Evolutionary conservation across 2,797 vertebrate species (phyloP), one percentile per base, ranked within the genome.

Genomic region (Danio albolineatus): DNA sequence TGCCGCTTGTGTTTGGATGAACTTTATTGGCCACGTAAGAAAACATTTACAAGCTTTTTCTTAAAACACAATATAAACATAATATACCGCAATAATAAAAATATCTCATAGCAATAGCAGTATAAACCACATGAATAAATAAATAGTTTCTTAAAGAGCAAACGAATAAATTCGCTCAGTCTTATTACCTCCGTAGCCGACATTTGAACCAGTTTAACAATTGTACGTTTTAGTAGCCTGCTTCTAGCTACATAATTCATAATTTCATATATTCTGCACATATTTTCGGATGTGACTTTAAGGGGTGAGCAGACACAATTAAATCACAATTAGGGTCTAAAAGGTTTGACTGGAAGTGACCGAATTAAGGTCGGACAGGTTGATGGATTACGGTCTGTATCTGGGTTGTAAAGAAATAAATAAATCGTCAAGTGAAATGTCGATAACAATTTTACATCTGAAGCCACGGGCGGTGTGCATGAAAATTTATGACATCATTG

Each of bases 381-480:
- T 84, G 85, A 75, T 84, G 73, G 80, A 82, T 71, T 73, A 51
- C 73, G 64, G 70, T 28, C 73, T 69, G 54, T 78, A 81, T 83
- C 39, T 71, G 61, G 67, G 51, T 44, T 79, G 78, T 57, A 84
- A 78, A 84, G 38, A 83, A 82, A 82, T 79, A 84, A 82, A 82
- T 80, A 84, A 81, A 59, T 74, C 46, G 48, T 83, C 73, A 66
- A 48, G 70, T 46, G 67, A 80, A 82, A 86, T 66, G 80, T 84
- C 76, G 57, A 84, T 82, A 80, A 66, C 48, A 73, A 53, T 78
- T 80, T 54, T 10, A 46, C 74, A 80, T 46, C 56, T 79, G 51
- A 80, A 66, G n/a, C 70, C 60, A 59, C 1, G 38, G 38, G 53
- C n/a, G 56, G 72, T 13, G 54, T 59, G 46, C 64, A 41, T 69